Base-by-base conservation (phyloP, 2,888 invertebrate genomes). In the Eristalis pertinax region DNA sequence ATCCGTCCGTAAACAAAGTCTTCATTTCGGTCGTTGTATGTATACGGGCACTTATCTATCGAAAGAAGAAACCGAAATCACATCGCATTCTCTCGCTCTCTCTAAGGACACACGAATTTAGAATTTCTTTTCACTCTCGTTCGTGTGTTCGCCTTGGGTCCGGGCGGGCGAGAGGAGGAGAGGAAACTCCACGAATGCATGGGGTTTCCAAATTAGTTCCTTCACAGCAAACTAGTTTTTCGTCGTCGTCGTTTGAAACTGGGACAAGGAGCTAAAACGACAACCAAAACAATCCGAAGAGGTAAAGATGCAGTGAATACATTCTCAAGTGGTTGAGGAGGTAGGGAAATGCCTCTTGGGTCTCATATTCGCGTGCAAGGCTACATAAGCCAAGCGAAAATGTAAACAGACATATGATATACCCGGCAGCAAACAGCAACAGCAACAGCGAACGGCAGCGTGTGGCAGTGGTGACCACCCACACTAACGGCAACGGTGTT, bases 211-310 rank as follows among this genome's bases (percentile, higher is more conserved):
- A 87, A 87, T 87, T 84, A 84, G 84, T 84, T 87, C 79, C 87
- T 84, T 79, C 50, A 75, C 76, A 87, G 72, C 79, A 84, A 83
- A 84, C 87, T 63, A 68, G 87, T 87, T 87, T 84, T 50, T 50
- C 50, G 50, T 50, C 19, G 50, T 19, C 50, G 50, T 50, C 50
- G 80, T 84, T 84, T 69, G 79, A 87, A 87, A 87, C 79, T 87
- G 80, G 84, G 87, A 87, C 87, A 87, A 87, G 87, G 87, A 84
- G 84, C 76, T 84, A 73, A 13, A 87, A 76, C 73, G 80, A 87
- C 60, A 79, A 68, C 41, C 64, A 72, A 83, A 86, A 50, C 64
- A 79, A 35, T 26, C 60, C 15, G 15, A 24, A 60, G 26, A 29
- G 60, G 8, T 8, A 50, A 50, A 50, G 50, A 50, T 19, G 50